Conservation (phyloP, 2,113 vertebrate genomes). For the Zapornia atra region DNA sequence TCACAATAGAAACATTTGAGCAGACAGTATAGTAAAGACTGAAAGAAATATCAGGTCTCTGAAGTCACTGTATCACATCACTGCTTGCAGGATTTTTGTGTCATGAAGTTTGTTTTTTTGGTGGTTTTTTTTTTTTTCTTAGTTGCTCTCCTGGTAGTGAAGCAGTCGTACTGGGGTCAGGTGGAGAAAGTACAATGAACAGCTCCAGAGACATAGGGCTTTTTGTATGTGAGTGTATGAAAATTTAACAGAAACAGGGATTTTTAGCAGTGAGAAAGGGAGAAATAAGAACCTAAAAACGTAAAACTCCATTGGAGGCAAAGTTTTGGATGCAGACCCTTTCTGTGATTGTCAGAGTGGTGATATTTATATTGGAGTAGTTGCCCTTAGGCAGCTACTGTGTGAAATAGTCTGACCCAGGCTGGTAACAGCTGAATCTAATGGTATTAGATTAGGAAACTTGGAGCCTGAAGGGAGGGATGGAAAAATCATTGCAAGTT, state of each 20-base stretch:
- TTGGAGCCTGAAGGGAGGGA: not conserved
- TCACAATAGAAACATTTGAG: not conserved
- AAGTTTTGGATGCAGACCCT: not conserved
- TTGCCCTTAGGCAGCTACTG: not conserved
- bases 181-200: not conserved
- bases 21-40: not conserved
- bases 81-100: not conserved
- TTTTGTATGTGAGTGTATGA: not conserved
- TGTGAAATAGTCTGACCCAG: not conserved
- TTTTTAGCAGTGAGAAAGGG: not conserved
- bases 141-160: not conserved
- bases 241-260: not conserved
- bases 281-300: not conserved
- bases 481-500: not conserved
- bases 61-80: not conserved
- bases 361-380: not conserved
- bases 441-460: not conserved
- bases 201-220: accelerated
- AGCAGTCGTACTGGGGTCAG: not conserved
- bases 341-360: not conserved
- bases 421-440: not conserved
- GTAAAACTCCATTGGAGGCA: not conserved
- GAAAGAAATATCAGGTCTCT: not conserved
- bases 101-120: too few relatives aligned
- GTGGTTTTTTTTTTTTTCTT: not conserved